These are phyloP conservation scores for Ophion ellenae DNA, from an alignment of 2,888 invertebrate genomes.

Conservation along the genomic window DNA sequence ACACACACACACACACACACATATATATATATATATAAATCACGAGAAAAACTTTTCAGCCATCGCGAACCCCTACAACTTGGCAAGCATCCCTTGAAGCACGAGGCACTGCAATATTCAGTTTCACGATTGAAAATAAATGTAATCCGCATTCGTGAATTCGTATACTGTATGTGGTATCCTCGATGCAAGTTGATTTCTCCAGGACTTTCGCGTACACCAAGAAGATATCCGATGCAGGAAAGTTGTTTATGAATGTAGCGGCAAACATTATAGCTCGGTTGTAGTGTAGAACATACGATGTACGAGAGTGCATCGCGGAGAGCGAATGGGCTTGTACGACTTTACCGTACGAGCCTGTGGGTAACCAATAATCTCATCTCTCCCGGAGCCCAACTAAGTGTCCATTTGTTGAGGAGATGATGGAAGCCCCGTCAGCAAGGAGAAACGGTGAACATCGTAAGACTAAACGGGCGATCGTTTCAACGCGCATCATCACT, in stretches of 20 bases:
- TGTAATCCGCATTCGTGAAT: constrained; percentile 44
- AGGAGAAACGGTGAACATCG: constrained; percentile 9
- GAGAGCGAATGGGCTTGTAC: constrained; percentile 1
- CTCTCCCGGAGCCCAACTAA: constrained; percentile 26
- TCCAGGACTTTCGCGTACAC: neutral
- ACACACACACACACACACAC: too few species aligned
- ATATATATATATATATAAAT: neutral
- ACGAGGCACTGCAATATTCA: constrained; percentile 46
- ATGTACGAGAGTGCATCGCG: constrained; percentile 5
- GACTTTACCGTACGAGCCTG: constrained; percentile 9
- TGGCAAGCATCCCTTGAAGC: constrained; percentile 45
- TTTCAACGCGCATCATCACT: constrained; percentile 15
- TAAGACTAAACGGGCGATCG: constrained; percentile 35
- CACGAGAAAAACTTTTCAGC: constrained; percentile 48
- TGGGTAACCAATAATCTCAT: constrained; percentile 40
- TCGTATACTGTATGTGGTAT: neutral
- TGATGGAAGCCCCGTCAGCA: constrained; percentile 12
- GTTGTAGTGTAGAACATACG: constrained; percentile 13
- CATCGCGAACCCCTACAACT: constrained; percentile 44
- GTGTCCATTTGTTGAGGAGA: constrained; percentile 35
- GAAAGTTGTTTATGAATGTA: constrained; percentile 17
- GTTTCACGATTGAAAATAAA: constrained; percentile 59
- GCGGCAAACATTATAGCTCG: neutral
- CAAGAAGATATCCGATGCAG: neutral
- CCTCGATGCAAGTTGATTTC: constrained; percentile 16